Conservation (phyloP, 2,113 vertebrate genomes). For the Phalacrocorax aristotelis region DNA sequence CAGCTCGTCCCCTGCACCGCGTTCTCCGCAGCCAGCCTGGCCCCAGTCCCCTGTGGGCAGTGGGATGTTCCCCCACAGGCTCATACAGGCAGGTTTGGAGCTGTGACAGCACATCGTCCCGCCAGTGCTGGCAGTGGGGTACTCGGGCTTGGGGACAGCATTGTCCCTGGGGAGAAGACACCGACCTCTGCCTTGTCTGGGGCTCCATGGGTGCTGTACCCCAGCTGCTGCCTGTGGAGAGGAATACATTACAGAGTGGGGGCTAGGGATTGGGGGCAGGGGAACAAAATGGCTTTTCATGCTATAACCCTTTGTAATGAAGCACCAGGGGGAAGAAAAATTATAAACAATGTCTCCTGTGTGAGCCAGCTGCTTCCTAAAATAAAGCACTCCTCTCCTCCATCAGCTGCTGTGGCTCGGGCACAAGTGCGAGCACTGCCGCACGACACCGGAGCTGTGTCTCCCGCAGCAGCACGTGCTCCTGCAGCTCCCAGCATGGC, state of each 20-base stretch:
- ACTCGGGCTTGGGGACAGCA: not conserved
- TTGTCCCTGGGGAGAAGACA: not conserved
- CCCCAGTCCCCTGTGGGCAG: fast-evolving
- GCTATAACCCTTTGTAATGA: conserved; percentile 51
- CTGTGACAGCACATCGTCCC: not conserved
- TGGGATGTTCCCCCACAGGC: fast-evolving
- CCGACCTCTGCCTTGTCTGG: not conserved
- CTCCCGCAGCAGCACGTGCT: not conserved
- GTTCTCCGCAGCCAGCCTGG: not conserved
- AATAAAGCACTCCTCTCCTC: not conserved
- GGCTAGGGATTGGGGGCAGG: not conserved
- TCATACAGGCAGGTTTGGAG: not conserved
- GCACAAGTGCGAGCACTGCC: not conserved
- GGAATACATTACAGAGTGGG: not conserved
- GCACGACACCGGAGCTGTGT: not conserved
- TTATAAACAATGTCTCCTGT: conserved; percentile 38
- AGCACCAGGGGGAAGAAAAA: not conserved
- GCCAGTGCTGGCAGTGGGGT: not conserved
- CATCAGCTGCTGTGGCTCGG: not conserved
- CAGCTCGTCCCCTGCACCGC: fast-evolving
- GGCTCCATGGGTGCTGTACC: not conserved
- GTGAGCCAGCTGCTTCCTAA: conserved; percentile 59
- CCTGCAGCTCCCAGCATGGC: not conserved
- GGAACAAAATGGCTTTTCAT: conserved; percentile 59
- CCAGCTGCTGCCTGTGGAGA: not conserved